A percentile compares a stretch with the other conserved stretches of the same genome.
Evolutionary conservation across 2,797 vertebrate genomes (phyloP).

Genomic region (Hydrocynus forskahlii): DNA sequence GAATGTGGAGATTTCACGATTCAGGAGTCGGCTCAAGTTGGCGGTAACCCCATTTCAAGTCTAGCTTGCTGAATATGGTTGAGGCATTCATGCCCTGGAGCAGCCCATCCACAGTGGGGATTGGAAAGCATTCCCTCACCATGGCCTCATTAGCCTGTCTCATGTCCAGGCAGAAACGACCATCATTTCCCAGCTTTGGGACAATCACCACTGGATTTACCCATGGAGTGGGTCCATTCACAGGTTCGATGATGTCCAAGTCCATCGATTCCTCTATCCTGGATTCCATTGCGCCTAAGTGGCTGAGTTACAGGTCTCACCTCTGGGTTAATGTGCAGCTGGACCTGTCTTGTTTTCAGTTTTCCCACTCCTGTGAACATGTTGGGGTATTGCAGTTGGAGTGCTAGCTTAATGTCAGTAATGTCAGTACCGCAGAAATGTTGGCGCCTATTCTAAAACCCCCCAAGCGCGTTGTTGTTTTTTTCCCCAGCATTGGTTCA

Average conservation of each 20-base stretch:
- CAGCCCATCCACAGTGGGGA: constrained; percentile 13
- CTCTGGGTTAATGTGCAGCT: background rate
- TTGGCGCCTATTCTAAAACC: constrained; percentile 34
- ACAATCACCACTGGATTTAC: constrained; percentile 37
- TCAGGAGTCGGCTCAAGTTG: constrained; percentile 28
- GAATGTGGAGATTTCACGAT: constrained; percentile 23
- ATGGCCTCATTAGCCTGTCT: constrained; percentile 27
- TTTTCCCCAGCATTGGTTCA: constrained; percentile 35
- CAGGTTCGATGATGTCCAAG: constrained; percentile 34
- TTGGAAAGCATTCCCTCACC: constrained; percentile 21
- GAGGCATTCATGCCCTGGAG: constrained; percentile 44
- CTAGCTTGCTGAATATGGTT: constrained; percentile 39
- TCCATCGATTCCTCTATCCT: constrained; percentile 18
- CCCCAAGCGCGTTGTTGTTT: constrained; percentile 14
- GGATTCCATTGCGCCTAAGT: constrained; percentile 3
- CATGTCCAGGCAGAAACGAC: constrained; percentile 31
- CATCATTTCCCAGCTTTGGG: constrained; percentile 20
- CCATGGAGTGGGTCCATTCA: constrained; percentile 31
- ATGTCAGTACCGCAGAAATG: constrained; percentile 6
- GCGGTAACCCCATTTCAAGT: constrained; percentile 42
- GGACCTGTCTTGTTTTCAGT: background rate
- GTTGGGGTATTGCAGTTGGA: constrained; percentile 29
- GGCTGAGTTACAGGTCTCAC: constrained; percentile 5
- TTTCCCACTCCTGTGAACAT: constrained; percentile 5
- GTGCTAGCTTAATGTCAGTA: constrained; percentile 16